Evolutionary conservation across 2,888 invertebrate species (phyloP).

Genomic region (Deilephila porcellus): DNA sequence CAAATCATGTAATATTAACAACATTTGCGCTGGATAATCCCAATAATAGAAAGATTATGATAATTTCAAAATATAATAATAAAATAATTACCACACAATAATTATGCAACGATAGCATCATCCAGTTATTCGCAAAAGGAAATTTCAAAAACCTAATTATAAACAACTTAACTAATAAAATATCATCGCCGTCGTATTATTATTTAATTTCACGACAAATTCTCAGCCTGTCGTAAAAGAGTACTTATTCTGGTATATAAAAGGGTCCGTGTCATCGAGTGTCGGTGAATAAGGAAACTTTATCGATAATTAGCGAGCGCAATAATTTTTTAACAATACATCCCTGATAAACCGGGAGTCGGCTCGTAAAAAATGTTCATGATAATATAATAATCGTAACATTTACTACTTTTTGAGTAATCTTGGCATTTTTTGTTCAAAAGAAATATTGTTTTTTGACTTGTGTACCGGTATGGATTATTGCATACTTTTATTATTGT

Average conservation of each 20-base stretch:
- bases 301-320: constrained; percentile 51
- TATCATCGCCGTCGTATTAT: constrained; percentile 19
- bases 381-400: background rate
- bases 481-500: too few species aligned
- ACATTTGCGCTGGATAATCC: too few species aligned
- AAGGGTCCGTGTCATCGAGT: constrained; percentile 40
- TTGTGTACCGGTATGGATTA: too few species aligned
- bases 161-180: constrained; percentile 24
- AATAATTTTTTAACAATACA: constrained; percentile 53
- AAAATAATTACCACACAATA: background rate
- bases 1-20: too few species aligned
- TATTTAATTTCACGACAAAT: constrained; percentile 39
- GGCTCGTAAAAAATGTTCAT: constrained; percentile 17
- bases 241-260: constrained; percentile 45
- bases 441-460: too few species aligned
- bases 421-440: background rate
- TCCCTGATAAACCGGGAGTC: constrained; percentile 45
- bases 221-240: constrained; percentile 45
- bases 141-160: constrained; percentile 4
- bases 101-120: background rate
- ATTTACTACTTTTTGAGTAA: background rate
- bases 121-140: background rate
- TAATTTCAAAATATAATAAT: background rate
- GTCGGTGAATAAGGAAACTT: constrained; percentile 47
- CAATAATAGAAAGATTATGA: background rate